Conservation (phyloP, 1,140 invertebrate genomes). For the Drosophila gunungcola region DNA sequence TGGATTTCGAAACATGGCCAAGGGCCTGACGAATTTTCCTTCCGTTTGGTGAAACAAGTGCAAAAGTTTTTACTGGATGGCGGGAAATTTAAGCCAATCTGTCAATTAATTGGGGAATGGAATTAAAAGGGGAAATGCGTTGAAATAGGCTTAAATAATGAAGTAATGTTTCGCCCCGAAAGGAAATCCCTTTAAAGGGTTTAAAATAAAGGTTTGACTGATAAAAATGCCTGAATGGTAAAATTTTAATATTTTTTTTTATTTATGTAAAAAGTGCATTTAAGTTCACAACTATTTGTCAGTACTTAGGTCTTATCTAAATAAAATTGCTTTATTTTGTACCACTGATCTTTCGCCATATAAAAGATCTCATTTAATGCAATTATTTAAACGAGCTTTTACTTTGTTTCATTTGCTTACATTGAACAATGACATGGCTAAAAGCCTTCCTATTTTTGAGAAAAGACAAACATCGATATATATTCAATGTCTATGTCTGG, state of each 20-base stretch:
- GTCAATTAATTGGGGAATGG: slow-evolving; percentile 64
- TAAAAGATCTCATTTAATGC: slow-evolving; percentile 1
- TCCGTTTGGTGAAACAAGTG: slow-evolving; percentile 42
- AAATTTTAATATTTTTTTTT: no score
- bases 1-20: slow-evolving; percentile 69
- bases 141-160: slow-evolving; percentile 19
- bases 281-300: no score
- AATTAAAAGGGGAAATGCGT: slow-evolving; percentile 2
- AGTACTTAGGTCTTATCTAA: no score
- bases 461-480: slow-evolving; percentile 22
- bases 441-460: slow-evolving; percentile 21
- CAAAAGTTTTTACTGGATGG: slow-evolving; percentile 32
- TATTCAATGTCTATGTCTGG: slow-evolving; percentile 23
- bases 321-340: neutral
- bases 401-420: slow-evolving; percentile 17
- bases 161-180: slow-evolving; percentile 26
- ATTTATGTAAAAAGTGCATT: no score
- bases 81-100: slow-evolving; percentile 62
- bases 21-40: slow-evolving; percentile 55
- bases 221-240: neutral
- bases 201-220: neutral
- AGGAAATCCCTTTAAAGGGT: neutral
- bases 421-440: slow-evolving; percentile 34
- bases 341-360: slow-evolving; percentile 9
- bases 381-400: neutral